Evolutionary conservation across 2,888 invertebrate species (phyloP), one percentile per base, ranked within the genome.

Genomic region (Polymixis lichenea): DNA sequence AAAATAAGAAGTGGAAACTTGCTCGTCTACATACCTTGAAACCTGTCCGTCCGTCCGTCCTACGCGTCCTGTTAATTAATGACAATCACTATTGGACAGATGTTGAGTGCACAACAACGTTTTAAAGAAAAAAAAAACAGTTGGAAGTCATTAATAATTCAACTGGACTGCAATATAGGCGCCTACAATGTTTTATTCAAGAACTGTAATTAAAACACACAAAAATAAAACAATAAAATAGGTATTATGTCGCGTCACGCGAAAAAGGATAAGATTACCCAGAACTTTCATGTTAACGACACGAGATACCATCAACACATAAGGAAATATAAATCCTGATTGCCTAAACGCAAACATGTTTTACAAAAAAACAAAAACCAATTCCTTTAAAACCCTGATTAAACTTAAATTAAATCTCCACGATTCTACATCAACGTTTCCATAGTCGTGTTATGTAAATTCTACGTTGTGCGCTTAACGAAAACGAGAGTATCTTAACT

Each of bases 401-500:
- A 77, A 28, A 78, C 46, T 66, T 80, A 60, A 73, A 78, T 64
- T n/a, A 80, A 77, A 75, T 77, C 78, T 75, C 66, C 43, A 11
- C 74, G 62, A 78, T 75, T 66, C 77, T 72, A 79, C 69, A 70
- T 61, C 72, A 68, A 80, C 51, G 3, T 62, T 43, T 65, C 69
- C 22, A 65, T 49, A 65, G 55, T 82, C 88, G 75, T 66, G 86
- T 87, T 88, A 86, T 86, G 86, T 84, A 83, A 88, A 87, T 80
- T 74, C 64, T 76, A 80, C 79, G 65, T 60, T 60, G 60, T 79
- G 72, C 72, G 82, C 77, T 75, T 84, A 91, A 91, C 84, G 95
- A 96, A 95, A 96, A 92, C 91, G 96, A 96, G 94, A 96, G 96
- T 95, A 89, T 89, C 83, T 89, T 90, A 90, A 91, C 91, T 92